phyloP scores from a whole-genome alignment of 2,888 invertebrate genomes.

The Cheilosia variabilis region DNA sequence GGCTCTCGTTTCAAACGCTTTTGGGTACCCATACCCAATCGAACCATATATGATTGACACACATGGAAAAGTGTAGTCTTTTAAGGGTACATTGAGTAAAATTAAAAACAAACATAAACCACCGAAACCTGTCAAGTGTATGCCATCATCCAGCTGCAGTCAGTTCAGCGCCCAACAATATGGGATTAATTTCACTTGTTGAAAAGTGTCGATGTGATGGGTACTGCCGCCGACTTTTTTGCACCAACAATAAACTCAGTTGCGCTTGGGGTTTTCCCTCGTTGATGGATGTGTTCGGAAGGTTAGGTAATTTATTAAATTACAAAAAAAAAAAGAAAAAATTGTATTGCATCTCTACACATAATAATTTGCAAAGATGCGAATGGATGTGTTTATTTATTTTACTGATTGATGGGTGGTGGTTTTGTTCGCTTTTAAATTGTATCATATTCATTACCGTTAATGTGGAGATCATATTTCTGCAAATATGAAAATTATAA shows the following conservation, averaged over 20 bases:
- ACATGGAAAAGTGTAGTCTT: constrained; percentile 66
- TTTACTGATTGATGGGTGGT: neutral
- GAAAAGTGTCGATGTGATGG: constrained; percentile 35
- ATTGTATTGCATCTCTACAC: neutral
- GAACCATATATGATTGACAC: constrained; percentile 40
- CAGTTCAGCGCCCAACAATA: constrained; percentile 44
- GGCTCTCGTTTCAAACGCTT: constrained; percentile 47
- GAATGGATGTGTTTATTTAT: constrained; percentile 3
- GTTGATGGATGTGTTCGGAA: constrained; percentile 18
- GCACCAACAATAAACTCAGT: constrained; percentile 46
- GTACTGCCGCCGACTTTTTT: constrained; percentile 33
- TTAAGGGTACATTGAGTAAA: constrained; percentile 68
- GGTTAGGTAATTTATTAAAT: constrained; percentile 38
- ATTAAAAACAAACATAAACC: constrained; percentile 49
- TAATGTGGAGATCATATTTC: neutral
- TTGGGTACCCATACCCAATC: neutral
- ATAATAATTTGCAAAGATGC: constrained; percentile 18
- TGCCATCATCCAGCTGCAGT: constrained; percentile 1
- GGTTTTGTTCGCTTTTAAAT: constrained; percentile 5
- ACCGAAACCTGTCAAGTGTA: constrained; percentile 64
- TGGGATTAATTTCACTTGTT: constrained; percentile 74
- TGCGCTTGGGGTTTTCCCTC: constrained; percentile 23
- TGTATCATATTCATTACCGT: constrained; percentile 20
- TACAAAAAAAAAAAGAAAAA: constrained; percentile 1
- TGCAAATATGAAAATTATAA: too few relatives aligned